Conservation (phyloP, 2,888 invertebrate species). For the Eretmocerus hayati region DNA sequence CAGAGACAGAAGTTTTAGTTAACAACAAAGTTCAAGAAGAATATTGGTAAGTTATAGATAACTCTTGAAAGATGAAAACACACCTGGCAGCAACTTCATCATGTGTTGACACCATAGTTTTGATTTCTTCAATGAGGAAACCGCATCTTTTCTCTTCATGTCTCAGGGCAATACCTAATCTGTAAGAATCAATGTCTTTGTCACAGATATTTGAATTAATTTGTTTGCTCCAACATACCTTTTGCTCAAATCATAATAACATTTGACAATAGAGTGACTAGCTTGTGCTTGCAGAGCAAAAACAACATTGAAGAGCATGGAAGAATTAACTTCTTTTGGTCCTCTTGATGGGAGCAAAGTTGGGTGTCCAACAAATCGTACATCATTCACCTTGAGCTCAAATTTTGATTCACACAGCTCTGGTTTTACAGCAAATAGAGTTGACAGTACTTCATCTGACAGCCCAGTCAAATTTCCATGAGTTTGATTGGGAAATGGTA, state of each 20-base stretch:
- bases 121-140: constrained; percentile 82
- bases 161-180: constrained; percentile 76
- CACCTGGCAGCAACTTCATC: constrained; percentile 54
- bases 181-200: too few species aligned
- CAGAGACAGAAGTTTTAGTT: neutral
- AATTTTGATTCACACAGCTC: constrained; percentile 86
- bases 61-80: constrained; percentile 14
- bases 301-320: constrained; percentile 77
- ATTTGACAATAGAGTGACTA: constrained; percentile 85
- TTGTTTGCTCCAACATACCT: constrained; percentile 39
- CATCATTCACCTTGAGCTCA: constrained; percentile 92
- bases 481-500: constrained; percentile 28
- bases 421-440: constrained; percentile 83
- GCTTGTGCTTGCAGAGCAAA: constrained; percentile 88
- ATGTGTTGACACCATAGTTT: constrained; percentile 68
- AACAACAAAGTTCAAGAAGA: too few species aligned
- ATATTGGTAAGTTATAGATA: too few species aligned
- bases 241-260: constrained; percentile 90
- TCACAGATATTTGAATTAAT: neutral
- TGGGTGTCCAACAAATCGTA: constrained; percentile 91
- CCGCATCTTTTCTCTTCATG: constrained; percentile 88
- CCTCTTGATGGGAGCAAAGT: constrained; percentile 67
- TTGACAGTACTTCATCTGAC: constrained; percentile 78
- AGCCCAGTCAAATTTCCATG: constrained; percentile 63
- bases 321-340: constrained; percentile 61